A percentile compares a stretch with the other conserved stretches of the same genome.
phyloP scores from a whole-genome alignment of 1,140 invertebrate species.

The Temnothorax longispinosus region DNA sequence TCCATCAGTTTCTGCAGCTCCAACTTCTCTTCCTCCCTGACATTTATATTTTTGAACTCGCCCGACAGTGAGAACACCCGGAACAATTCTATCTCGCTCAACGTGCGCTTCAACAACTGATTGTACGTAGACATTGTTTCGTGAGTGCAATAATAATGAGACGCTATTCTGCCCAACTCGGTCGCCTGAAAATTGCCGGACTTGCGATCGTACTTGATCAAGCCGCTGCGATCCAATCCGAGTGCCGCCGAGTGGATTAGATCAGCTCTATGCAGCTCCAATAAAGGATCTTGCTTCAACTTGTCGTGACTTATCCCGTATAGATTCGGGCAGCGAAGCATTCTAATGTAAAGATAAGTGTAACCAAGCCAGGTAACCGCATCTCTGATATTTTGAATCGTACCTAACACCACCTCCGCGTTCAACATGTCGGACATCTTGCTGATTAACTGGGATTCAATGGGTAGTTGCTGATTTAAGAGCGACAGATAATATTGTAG shows the following conservation, averaged over 20 bases:
- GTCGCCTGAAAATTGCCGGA: constrained; percentile 97
- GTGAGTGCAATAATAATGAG: constrained; percentile 99
- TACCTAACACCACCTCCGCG: constrained; percentile 98
- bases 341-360: constrained; percentile 98
- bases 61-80: constrained; percentile 99
- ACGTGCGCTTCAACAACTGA: constrained; percentile 97
- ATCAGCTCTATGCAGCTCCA: constrained; percentile 97
- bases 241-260: constrained; percentile 98
- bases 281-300: constrained; percentile 91
- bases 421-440: constrained; percentile 98
- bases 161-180: constrained; percentile 98
- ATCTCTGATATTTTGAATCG: constrained; percentile 97
- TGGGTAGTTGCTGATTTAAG: constrained; percentile 98
- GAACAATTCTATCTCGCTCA: constrained; percentile 99
- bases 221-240: constrained; percentile 95
- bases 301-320: constrained; percentile 96
- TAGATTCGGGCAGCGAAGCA: constrained; percentile 93
- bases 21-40: constrained; percentile 99
- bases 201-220: constrained; percentile 98
- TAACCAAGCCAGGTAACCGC: constrained; percentile 98
- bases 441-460: constrained; percentile 93
- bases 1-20: constrained; percentile 99
- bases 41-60: constrained; percentile 97
- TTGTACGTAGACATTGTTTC: constrained; percentile 99
- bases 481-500: constrained; percentile 99